phyloP scores from a whole-genome alignment of 2,888 invertebrate genomes.

The Taphrorychus bicolor region DNA sequence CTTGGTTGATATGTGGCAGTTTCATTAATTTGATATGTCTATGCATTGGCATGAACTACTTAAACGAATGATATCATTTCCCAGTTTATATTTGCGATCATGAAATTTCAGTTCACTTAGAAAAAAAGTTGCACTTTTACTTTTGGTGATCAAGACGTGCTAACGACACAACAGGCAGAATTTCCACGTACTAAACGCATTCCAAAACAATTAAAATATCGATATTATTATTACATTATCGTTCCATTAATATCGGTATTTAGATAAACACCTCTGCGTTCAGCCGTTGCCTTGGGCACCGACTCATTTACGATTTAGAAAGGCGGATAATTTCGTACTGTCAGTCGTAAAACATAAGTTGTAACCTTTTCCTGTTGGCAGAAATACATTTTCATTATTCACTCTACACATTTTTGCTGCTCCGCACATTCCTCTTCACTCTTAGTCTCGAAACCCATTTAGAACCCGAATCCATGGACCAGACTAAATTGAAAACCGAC shows the following conservation, averaged over 20 bases:
- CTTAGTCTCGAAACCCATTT: no score
- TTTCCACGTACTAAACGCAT: not conserved
- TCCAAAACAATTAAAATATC: slow-evolving; percentile 16
- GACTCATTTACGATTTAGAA: slow-evolving; percentile 34
- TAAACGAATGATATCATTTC: no score
- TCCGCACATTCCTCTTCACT: no score
- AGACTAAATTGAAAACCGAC: not conserved
- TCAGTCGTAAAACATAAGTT: not conserved
- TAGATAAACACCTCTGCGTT: slow-evolving; percentile 32
- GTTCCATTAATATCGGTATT: slow-evolving; percentile 24
- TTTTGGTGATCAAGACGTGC: no score
- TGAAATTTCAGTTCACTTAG: no score
- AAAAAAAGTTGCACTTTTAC: no score
- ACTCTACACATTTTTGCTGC: no score
- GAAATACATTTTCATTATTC: slow-evolving; percentile 5
- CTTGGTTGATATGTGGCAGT: no score
- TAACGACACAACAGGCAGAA: no score
- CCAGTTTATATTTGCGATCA: no score
- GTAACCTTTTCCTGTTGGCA: slow-evolving; percentile 3
- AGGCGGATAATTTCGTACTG: slow-evolving; percentile 30
- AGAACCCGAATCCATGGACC: not conserved
- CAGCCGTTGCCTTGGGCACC: slow-evolving; percentile 27
- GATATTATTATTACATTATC: slow-evolving; percentile 17
- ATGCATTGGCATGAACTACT: no score
- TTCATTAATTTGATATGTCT: no score